Percentiles rank a stretch among this genome's conserved stretches.
Conservation (phyloP, 2,888 invertebrate genomes). For the Serrognathus titanus region DNA sequence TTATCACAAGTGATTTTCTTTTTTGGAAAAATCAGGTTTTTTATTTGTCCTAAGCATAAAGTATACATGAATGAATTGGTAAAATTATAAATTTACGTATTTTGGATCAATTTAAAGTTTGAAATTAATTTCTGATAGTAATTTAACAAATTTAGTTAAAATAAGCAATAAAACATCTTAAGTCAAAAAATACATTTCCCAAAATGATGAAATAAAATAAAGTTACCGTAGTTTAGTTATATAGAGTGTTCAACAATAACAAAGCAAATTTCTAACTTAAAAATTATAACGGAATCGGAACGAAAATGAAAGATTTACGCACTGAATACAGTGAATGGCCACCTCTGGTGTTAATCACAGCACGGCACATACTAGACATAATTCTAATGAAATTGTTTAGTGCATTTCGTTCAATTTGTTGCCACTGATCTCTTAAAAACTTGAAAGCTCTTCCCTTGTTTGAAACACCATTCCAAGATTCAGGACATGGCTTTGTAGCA, state of each 20-base stretch:
- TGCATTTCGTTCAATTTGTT: slow-evolving; percentile 4
- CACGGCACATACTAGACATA: slow-evolving; percentile 6
- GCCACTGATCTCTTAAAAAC: background rate
- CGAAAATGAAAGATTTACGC: background rate
- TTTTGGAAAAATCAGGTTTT: too few relatives aligned
- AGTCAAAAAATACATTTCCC: too few relatives aligned
- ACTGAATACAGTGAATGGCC: slow-evolving; percentile 1
- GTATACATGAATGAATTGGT: too few relatives aligned
- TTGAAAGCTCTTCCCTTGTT: background rate
- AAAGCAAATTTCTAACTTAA: slow-evolving; percentile 1
- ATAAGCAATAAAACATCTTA: too few relatives aligned
- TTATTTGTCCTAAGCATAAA: too few relatives aligned
- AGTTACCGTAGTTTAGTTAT: background rate
- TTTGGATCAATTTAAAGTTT: too few relatives aligned
- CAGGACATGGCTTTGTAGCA: slow-evolving; percentile 3
- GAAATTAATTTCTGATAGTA: too few relatives aligned
- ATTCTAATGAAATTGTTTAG: slow-evolving; percentile 9
- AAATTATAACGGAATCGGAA: background rate
- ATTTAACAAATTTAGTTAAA: too few relatives aligned
- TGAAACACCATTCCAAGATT: background rate
- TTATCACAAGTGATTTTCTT: too few relatives aligned
- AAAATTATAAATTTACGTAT: too few relatives aligned
- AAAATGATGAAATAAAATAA: too few relatives aligned
- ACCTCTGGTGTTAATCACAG: slow-evolving; percentile 5
- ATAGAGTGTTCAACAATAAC: background rate